Evolutionary conservation across 2,888 invertebrate genomes (phyloP).

Genomic region (Athalia circularis): DNA sequence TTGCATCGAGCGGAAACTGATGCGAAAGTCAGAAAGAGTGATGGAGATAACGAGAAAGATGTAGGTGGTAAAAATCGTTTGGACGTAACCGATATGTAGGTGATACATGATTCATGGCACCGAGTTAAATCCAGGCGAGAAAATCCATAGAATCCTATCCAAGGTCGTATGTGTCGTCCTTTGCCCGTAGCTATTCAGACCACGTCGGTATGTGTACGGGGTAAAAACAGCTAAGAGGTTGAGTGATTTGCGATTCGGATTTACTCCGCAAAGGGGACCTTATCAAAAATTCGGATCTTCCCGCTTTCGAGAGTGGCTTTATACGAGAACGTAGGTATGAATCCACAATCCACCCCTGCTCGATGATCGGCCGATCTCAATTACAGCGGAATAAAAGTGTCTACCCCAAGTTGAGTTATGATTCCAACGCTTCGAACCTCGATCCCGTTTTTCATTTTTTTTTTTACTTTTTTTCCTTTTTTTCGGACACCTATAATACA

Average conservation of each 20-base stretch:
- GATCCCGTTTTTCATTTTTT: not conserved
- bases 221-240: conserved; percentile 5
- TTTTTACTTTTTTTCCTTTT: not conserved
- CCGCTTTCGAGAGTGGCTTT: not conserved
- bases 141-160: not conserved
- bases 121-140: not conserved
- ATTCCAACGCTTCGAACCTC: not conserved
- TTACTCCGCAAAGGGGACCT: conserved; percentile 23
- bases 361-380: conserved; percentile 42
- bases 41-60: not conserved
- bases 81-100: not conserved
- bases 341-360: conserved; percentile 30
- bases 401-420: conserved; percentile 39
- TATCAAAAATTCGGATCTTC: conserved; percentile 42
- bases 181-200: not conserved
- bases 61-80: not conserved
- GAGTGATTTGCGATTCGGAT: conserved; percentile 45
- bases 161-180: not conserved
- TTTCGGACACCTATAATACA: not conserved
- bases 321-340: not conserved
- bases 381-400: conserved; percentile 42
- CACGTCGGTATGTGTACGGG: not conserved
- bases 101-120: not conserved
- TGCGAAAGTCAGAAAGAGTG: not conserved
- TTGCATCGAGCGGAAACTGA: conserved; percentile 23